These are phyloP conservation scores for Pecten maximus DNA, from an alignment of 2,888 invertebrate genomes.

Conservation along the genomic window DNA sequence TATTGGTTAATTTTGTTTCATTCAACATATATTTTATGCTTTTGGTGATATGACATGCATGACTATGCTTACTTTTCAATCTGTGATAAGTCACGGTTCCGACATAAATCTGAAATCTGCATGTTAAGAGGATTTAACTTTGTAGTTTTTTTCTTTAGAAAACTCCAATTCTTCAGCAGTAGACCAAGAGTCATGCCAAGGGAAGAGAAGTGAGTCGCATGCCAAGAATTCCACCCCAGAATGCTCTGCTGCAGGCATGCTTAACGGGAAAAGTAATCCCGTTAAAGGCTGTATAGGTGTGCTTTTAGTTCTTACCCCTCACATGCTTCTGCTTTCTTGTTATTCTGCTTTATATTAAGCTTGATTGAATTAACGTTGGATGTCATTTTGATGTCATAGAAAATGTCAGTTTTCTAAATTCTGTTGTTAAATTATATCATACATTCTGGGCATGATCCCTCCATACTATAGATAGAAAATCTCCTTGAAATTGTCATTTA, in stretches of 20 bases:
- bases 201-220: slow-evolving; percentile 30
- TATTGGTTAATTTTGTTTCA: too few relatives aligned
- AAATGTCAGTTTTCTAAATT: too few relatives aligned
- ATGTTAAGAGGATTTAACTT: too few relatives aligned
- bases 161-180: slow-evolving; percentile 6
- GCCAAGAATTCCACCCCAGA: neutral
- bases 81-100: too few relatives aligned
- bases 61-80: too few relatives aligned
- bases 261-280: neutral
- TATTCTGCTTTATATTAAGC: neutral
- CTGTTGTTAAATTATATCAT: too few relatives aligned
- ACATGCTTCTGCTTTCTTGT: neutral
- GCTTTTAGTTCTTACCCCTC: neutral
- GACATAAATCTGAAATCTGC: too few relatives aligned
- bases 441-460: too few relatives aligned
- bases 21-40: too few relatives aligned
- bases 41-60: too few relatives aligned
- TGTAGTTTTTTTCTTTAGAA: neutral
- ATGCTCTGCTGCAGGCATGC: neutral
- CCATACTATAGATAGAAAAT: too few relatives aligned
- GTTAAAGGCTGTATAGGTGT: neutral
- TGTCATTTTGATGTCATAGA: neutral
- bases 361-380: neutral
- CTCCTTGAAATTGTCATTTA: too few relatives aligned
- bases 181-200: neutral